A percentile compares a stretch with the other conserved stretches of the same genome.
These are phyloP conservation scores for Aviceda subcristata DNA, from an alignment of 2,113 vertebrate species.

Conservation along the genomic window DNA sequence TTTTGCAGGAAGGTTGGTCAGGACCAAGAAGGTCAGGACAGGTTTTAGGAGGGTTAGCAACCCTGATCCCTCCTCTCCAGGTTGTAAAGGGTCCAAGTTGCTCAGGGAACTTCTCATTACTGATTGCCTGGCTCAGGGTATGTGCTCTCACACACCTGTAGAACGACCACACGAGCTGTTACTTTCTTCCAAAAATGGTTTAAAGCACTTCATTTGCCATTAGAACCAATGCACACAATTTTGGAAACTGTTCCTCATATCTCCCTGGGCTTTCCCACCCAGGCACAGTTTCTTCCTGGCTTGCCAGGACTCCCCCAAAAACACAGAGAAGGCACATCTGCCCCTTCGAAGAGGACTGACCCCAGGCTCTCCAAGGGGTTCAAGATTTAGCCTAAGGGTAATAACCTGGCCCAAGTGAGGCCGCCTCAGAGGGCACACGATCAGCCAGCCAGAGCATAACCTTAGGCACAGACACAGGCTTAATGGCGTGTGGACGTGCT, in stretches of 20 bases:
- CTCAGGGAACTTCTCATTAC: not conserved
- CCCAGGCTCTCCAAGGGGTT: not conserved
- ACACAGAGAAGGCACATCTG: not conserved
- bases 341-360: rapidly evolving
- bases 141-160: not conserved
- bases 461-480: not conserved
- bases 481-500: not conserved
- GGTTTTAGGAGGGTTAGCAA: not conserved
- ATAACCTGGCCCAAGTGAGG: not conserved
- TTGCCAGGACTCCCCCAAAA: not conserved
- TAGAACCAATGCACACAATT: not conserved
- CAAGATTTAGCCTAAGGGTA: not conserved
- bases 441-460: not conserved
- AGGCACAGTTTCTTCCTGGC: not conserved
- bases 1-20: not conserved
- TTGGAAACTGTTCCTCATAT: not conserved
- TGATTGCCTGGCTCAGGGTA: not conserved
- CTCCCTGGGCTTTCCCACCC: not conserved
- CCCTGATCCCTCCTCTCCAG: not conserved
- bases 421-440: not conserved
- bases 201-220: not conserved
- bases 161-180: not conserved
- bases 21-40: not conserved
- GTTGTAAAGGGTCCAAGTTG: not conserved
- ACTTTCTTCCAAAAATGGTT: not conserved